Percentiles rank a stretch among this genome's conserved stretches.
Evolutionary conservation across 2,888 invertebrate species (phyloP).

Genomic region (Penaeus monodon): DNA sequence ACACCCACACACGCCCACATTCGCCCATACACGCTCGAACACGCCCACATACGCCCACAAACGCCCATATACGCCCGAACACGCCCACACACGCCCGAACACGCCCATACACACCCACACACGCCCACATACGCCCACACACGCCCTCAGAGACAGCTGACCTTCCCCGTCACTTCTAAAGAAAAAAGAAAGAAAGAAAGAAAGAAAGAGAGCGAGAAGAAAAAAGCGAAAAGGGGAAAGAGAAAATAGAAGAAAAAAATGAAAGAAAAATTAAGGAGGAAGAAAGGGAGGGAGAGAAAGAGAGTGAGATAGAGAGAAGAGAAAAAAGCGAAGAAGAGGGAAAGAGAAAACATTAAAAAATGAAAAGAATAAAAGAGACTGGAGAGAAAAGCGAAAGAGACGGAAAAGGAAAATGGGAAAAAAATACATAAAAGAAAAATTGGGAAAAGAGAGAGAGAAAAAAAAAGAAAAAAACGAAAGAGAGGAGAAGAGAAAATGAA

Average conservation of each 20-base stretch:
- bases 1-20: too few relatives aligned
- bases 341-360: neutral
- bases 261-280: neutral
- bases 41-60: too few relatives aligned
- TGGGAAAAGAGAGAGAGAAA: neutral
- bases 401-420: neutral
- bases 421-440: too few relatives aligned
- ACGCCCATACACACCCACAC: too few relatives aligned
- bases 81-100: too few relatives aligned
- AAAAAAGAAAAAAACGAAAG: neutral
- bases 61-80: too few relatives aligned
- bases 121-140: too few relatives aligned
- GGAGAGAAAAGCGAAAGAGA: neutral
- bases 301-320: neutral
- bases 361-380: too few relatives aligned
- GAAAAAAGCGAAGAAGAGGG: neutral
- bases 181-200: too few relatives aligned
- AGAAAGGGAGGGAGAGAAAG: neutral
- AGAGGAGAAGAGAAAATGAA: neutral
- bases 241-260: neutral
- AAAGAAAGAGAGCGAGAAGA: neutral
- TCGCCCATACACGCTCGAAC: too few relatives aligned
- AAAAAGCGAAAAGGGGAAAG: neutral
- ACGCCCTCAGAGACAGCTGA: too few relatives aligned
- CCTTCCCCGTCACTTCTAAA: too few relatives aligned